phyloP scores from a whole-genome alignment of 2,888 invertebrate species.

The Thysanoteuthis rhombus region DNA sequence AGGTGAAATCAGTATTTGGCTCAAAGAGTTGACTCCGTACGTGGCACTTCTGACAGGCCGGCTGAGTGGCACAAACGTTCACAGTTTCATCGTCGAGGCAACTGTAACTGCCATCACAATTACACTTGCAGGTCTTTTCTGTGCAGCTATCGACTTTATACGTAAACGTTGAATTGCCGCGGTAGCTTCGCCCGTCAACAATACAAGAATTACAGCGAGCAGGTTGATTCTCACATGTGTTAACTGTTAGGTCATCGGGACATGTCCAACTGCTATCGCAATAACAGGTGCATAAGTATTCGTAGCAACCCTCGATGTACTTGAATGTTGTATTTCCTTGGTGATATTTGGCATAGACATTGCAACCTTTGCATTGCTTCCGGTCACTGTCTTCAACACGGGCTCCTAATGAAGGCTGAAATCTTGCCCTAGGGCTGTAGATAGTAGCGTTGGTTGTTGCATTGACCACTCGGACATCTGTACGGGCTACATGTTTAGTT shows the following conservation, averaged over 20 bases:
- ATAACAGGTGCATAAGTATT: constrained; percentile 44
- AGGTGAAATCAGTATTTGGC: constrained; percentile 40
- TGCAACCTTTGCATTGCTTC: constrained; percentile 37
- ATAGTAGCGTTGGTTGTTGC: background rate
- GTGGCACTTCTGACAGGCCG: background rate
- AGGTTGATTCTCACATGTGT: constrained; percentile 38
- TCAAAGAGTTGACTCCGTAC: background rate
- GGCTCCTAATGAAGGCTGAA: background rate
- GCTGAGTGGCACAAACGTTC: background rate
- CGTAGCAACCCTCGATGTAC: constrained; percentile 37
- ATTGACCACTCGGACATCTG: background rate
- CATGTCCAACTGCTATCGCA: constrained; percentile 45
- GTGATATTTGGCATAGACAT: constrained; percentile 28
- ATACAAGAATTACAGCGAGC: constrained; percentile 47
- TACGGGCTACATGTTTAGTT: background rate
- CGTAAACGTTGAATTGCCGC: constrained; percentile 34
- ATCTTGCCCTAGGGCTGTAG: background rate
- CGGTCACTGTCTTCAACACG: background rate
- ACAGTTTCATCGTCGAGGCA: background rate
- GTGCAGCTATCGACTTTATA: constrained; percentile 15
- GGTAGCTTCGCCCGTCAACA: constrained; percentile 45
- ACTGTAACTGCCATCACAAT: constrained; percentile 23
- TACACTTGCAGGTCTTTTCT: constrained; percentile 19
- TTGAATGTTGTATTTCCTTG: constrained; percentile 39
- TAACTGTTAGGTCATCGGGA: constrained; percentile 40